Base-by-base conservation (phyloP, 92 coral and sea anemone genomes). In the Porites evermanni region DNA sequence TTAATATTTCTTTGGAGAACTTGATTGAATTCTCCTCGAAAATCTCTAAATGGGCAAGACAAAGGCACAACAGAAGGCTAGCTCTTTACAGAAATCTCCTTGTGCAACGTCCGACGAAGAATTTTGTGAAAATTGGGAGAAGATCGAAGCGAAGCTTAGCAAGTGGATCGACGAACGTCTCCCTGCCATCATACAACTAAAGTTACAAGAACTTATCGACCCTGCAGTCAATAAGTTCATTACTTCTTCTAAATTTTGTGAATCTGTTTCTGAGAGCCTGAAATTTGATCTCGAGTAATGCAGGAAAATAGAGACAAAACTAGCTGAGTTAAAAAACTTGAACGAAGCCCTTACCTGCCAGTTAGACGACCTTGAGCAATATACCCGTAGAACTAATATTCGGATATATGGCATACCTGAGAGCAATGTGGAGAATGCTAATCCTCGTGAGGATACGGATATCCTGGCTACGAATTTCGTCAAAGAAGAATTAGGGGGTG, bases 401-500 rank as follows among this genome's bases (percentile, higher is more conserved):
- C 56, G 56, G 7, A 6, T 53, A 10, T 53, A 53, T 10, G 56
- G 56, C 7, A 6, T 53, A 10, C 7, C 7, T 6, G 56, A 53
- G 10, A 53, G 10, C 56, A 10, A 53, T 6, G 7, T 6, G 7
- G 56, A 53, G 56, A 10, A 53, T 10, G 10, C 56, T 53, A 10
- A 53, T 6, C 10, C 56, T 21, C 21, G 21, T 21, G 21, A 21
- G 21, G 21, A 21, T 21, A 21, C 21, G 21, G 21, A 21, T 21
- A 21, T 21, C 21, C 21, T 21, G 21, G 21, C 21, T 21, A 21
- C 21, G 21, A 21, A 53, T 6, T 6, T 53, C 56, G 56, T 53
- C 56, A 53, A 6, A 10, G 56, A 77, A 56, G 83, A 77, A 77
- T 71, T 77, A 52, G 82, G 67, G 9, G 75, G 77, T 2, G 77